Evolutionary conservation across 1,140 invertebrate genomes (phyloP), one percentile per base, ranked within the genome.

Genomic region (Chionoecetes opilio): DNA sequence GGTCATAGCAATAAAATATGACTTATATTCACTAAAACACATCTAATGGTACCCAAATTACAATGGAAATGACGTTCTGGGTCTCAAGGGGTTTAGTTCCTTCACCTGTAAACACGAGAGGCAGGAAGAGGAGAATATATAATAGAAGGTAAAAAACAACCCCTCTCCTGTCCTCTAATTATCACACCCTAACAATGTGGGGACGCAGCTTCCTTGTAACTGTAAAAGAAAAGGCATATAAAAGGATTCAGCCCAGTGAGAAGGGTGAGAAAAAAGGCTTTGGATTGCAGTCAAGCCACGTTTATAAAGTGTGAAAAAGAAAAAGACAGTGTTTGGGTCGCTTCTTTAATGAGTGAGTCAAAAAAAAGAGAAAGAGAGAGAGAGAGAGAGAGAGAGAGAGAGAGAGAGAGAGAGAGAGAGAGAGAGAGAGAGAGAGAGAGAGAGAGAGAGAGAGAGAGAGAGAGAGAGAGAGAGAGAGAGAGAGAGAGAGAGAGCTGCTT

Each of bases 331-430:
- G 63, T 75, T 75, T 38, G 26, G 26, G 46, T 53, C 85, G 14
- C 85, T 31, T 38, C n/a, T 53, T 84, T 53, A 53, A 53, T 53
- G 21, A 53, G 31, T 46, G 75, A 87, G 75, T 53, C 21, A 87
- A n/a, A 37, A 93, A 37, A 93, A 17, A 93, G 29, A 93, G 82
- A 93, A 29, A 93, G 37, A 93, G 37, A 93, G 37, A 93, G 37
- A 87, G 82, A 87, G 37, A 86, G 37, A 93, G 82, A 87, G 35
- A 93, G 41, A 41, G 37, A 93, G 14, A 82, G 8, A 75, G 31
- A 86, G 63, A 21, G 63, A 84, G 34, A 84, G 29, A 92, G 34
- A 84, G 63, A 92, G 21, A 84, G 26, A 82, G 26, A 41, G 53
- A 87, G 41, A 91, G 38, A 75, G 46, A 63, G 29, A 63, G 41